These are phyloP conservation scores for Oligia strigilis DNA, from an alignment of 2,888 invertebrate genomes.

Conservation along the genomic window DNA sequence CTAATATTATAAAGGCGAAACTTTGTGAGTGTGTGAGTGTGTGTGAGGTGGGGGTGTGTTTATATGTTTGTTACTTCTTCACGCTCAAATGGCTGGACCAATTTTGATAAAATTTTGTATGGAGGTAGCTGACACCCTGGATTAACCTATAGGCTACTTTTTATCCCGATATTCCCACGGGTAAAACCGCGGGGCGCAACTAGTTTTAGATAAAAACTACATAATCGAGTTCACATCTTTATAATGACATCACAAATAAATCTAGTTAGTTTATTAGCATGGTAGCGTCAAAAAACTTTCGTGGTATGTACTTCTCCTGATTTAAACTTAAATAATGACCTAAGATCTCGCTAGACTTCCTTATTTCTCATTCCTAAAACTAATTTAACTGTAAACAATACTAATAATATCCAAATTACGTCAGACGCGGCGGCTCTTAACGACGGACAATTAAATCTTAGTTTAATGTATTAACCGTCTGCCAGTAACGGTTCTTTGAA, in stretches of 20 bases:
- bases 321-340: slow-evolving; percentile 15
- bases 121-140: no score
- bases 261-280: not conserved
- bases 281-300: not conserved
- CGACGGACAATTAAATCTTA: slow-evolving; percentile 55
- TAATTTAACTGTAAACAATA: slow-evolving; percentile 34
- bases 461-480: slow-evolving; percentile 56
- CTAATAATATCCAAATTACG: slow-evolving; percentile 51
- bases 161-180: no score
- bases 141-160: no score
- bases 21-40: no score
- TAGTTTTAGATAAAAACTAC: no score
- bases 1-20: no score
- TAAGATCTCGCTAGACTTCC: slow-evolving; percentile 30
- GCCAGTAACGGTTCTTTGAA: slow-evolving; percentile 54
- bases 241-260: not conserved
- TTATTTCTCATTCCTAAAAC: slow-evolving; percentile 35
- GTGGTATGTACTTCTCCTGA: not conserved
- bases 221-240: not conserved
- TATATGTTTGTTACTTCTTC: no score
- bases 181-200: no score
- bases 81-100: no score
- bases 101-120: no score
- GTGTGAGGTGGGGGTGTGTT: no score
- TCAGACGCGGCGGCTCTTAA: slow-evolving; percentile 45